Percentiles rank a stretch among this genome's conserved stretches.
Conservation (phyloP, 2,888 invertebrate genomes). For the Drosophila anomelani region DNA sequence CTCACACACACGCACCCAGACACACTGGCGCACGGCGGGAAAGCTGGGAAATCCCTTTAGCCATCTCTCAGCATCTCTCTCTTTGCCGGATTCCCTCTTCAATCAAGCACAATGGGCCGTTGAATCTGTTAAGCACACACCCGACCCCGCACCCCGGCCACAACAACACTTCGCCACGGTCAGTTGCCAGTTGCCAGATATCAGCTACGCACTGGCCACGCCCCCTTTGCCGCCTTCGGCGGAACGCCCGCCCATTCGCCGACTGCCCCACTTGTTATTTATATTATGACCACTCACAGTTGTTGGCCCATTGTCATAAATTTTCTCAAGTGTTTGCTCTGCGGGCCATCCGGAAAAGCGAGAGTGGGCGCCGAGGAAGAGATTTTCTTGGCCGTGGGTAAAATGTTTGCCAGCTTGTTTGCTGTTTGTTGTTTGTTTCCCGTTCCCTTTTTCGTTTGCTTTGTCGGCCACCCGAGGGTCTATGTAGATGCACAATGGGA, state of each 20-base stretch:
- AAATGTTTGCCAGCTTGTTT: conserved; percentile 40
- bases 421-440: conserved; percentile 12
- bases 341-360: conserved; percentile 40
- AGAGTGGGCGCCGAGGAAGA: conserved; percentile 30
- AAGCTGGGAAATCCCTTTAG: conserved; percentile 41
- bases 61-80: conserved; percentile 37
- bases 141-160: conserved; percentile 40
- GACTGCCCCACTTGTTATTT: conserved; percentile 74
- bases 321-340: conserved; percentile 74
- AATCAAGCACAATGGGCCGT: conserved; percentile 63
- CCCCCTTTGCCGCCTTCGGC: conserved; percentile 37
- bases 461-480: conserved; percentile 53
- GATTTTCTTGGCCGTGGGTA: conserved; percentile 55
- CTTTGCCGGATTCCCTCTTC: conserved; percentile 48
- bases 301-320: conserved; percentile 79
- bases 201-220: conserved; percentile 57
- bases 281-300: conserved; percentile 78
- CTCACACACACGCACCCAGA: conserved; percentile 26
- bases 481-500: conserved; percentile 50
- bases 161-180: conserved; percentile 72
- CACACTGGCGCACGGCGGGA: conserved; percentile 1
- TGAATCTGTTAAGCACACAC: conserved; percentile 48
- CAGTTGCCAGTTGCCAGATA: conserved; percentile 57
- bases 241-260: conserved; percentile 47
- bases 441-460: conserved; percentile 31